These are phyloP conservation scores for Antitype chi DNA, from an alignment of 2,888 invertebrate species.

Conservation along the genomic window DNA sequence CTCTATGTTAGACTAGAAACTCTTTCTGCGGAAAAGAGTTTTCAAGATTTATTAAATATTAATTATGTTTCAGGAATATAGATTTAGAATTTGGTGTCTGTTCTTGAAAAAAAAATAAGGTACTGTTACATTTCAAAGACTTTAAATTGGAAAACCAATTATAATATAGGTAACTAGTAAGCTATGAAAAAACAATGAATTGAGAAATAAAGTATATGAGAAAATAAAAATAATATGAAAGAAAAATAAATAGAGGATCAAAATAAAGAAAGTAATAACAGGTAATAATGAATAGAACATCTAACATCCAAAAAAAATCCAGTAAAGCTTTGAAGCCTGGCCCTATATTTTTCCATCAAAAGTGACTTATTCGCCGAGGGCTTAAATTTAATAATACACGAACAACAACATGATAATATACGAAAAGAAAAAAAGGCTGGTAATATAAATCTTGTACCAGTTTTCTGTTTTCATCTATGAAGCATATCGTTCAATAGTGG, in stretches of 20 bases:
- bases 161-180: neutral
- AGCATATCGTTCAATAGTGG: constrained; percentile 13
- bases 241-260: neutral
- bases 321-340: constrained; percentile 13
- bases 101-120: neutral
- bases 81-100: neutral
- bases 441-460: neutral
- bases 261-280: constrained; percentile 14
- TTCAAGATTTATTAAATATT: neutral
- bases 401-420: neutral
- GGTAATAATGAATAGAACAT: constrained; percentile 26
- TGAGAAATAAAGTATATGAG: neutral
- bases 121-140: no score
- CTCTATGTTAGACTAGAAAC: neutral
- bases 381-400: constrained; percentile 22
- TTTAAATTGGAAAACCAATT: neutral
- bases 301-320: neutral
- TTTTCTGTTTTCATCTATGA: constrained; percentile 7
- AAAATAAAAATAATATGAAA: neutral
- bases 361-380: neutral
- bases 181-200: neutral
- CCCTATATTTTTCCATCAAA: constrained; percentile 29
- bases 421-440: neutral
- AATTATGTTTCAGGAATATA: no score
- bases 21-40: neutral